These are phyloP conservation scores for Drosophila gunungcola DNA, from an alignment of 1,140 invertebrate genomes.

Conservation along the genomic window DNA sequence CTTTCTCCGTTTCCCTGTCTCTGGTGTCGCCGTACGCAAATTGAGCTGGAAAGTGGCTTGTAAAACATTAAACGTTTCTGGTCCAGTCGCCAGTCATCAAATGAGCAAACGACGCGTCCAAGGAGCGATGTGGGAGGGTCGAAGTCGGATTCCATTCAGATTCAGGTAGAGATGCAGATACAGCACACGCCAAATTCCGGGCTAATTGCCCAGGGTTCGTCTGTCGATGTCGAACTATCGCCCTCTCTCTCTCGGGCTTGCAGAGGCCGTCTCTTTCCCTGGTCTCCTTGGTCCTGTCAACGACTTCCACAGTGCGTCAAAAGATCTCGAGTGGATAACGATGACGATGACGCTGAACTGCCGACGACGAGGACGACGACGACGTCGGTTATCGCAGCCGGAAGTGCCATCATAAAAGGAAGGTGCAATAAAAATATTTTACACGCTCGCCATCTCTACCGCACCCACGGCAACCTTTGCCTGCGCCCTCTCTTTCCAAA, in stretches of 20 bases:
- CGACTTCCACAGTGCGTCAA: constrained; percentile 63
- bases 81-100: constrained; percentile 55
- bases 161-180: constrained; percentile 72
- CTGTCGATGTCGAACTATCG: constrained; percentile 10
- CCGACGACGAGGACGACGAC: constrained; percentile 20
- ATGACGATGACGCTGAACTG: constrained; percentile 34
- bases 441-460: constrained; percentile 53
- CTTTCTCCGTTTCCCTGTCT: not conserved
- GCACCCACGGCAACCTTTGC: constrained; percentile 2
- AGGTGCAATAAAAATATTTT: constrained; percentile 84
- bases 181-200: constrained; percentile 64
- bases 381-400: constrained; percentile 71
- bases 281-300: constrained; percentile 48
- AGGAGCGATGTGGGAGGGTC: constrained; percentile 33
- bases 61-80: constrained; percentile 77
- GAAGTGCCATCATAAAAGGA: constrained; percentile 83
- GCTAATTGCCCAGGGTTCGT: constrained; percentile 60
- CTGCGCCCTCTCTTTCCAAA: constrained; percentile 1
- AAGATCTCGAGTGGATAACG: constrained; percentile 79
- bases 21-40: constrained; percentile 65
- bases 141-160: constrained; percentile 17
- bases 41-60: constrained; percentile 76
- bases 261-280: constrained; percentile 1
- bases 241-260: constrained; percentile 6
- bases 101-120: constrained; percentile 54